Base-by-base conservation (phyloP, 1,140 invertebrate genomes). In the Apis florea region DNA sequence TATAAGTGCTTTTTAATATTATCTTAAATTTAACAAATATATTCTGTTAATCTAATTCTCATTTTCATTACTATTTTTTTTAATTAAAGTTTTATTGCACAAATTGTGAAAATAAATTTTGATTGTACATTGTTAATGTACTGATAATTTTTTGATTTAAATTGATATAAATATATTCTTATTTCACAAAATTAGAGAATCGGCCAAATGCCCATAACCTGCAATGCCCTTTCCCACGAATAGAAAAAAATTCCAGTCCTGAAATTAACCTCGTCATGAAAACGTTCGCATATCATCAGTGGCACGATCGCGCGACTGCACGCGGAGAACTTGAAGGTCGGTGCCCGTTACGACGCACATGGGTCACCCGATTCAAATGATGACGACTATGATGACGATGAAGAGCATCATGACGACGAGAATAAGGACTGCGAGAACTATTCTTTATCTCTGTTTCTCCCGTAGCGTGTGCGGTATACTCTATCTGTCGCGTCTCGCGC, bases 341-440 rank as follows among this genome's bases (percentile, higher is more conserved):
- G 74, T 82, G 84, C 78, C 75, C 85, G 85, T 87, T 88, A 84
- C 69, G 68, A 59, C 73, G 84, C 68, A 77, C 72, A 86, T 73
- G 78, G 78, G 69, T 84, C 85, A 66, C 63, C 63, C 70, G 71
- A 66, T 49, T 49, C 53, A 78, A 67, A 26, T 24, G 69, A 26
- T 17, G 24, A 21, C 17, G 26, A 64, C 17, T 26, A 40, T 19
- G 26, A 64, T 10, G 63, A 64, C 19, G 26, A 64, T n/a, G 63
- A 64, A 26, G 58, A 59, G 10, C 17, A 15, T 13, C 19, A 58
- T 11, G 56, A 58, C 56, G 31, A 64, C 15, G 63, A 40, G 19
- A 31, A 66, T 9, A 19, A 66, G 19, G 1, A 40, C 17, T 6
- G 51, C 31, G 47, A 40, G 19, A 19, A 47, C 74, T 17, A 51